Base-by-base conservation (phyloP, 2,113 vertebrate genomes). In the Notiomystis cincta region DNA sequence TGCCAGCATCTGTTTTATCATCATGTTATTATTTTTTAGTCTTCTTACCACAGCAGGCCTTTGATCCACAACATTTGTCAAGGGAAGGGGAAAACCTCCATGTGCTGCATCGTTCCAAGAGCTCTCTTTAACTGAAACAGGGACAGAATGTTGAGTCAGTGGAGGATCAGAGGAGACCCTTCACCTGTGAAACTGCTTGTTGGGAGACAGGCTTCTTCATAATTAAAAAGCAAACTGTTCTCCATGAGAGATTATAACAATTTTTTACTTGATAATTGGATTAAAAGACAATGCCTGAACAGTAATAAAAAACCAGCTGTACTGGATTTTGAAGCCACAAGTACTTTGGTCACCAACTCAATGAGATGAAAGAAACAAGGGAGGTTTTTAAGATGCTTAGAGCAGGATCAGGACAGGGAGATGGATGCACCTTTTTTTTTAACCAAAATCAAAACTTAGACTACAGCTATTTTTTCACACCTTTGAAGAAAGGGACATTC, bases 1-100 rank as follows among this genome's bases (percentile, higher is more conserved):
- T 57, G 22, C 64, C 78, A 66, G 6, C 51, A 81, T 90, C 42
- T 96, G 42, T 54, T 95, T 93, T 81, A 73, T 83, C 71, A 44
- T 57, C 37, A 19, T 64, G 17, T 21, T 30, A 40, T 51, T 77
- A 28, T 91, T 86, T 87, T 95, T 86, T 22, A 91, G 82, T 89
- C 61, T 82, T 82, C 57, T 72, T 85, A 57, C 30, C 20, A 28
- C 47, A 87, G 44, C 33, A 60, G 18, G 51, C 60, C 70, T 81
- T 85, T 88, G 38, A 73, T 77, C 58, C 42, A 11, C 23, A 47
- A 10, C 42, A 44, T 80, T 94, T 73, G 33, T 86, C 45, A 90
- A 77, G 21, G 38, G 84, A 86, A 89, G 22, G 7, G 28, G 60
- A 65, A 93, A 88, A 17, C 31, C 35, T 87, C n/a, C 54, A 23